Evolutionary conservation across 2,888 invertebrate species (phyloP).

Genomic region (Gryllus longicercus): DNA sequence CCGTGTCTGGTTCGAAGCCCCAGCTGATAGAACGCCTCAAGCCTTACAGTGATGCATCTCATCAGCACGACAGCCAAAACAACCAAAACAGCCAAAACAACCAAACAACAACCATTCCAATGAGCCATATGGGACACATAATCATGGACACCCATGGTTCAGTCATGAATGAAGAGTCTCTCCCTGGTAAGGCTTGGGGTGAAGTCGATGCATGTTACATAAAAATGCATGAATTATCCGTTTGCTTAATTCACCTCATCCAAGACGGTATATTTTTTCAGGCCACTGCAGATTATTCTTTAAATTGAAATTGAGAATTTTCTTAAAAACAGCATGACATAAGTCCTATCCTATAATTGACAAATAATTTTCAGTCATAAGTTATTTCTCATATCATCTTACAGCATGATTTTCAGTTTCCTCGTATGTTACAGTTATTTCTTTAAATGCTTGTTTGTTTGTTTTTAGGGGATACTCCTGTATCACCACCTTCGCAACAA

Average conservation of each 20-base stretch:
- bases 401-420: no score
- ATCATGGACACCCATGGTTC: conserved; percentile 47
- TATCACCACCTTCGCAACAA: conserved; percentile 33
- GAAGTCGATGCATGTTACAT: no score
- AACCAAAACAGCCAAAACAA: not conserved
- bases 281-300: not conserved
- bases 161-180: conserved; percentile 38
- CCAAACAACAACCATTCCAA: conserved; percentile 34
- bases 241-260: not conserved
- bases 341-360: no score
- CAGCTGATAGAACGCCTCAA: conserved; percentile 88
- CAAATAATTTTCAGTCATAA: no score
- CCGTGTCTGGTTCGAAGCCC: conserved; percentile 94
- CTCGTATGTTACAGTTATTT: no score
- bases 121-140: conserved; percentile 49
- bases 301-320: no score
- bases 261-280: conserved; percentile 6
- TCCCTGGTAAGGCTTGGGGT: conserved; percentile 38
- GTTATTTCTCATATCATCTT: no score
- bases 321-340: no score
- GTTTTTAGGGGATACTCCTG: conserved; percentile 49
- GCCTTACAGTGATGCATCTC: conserved; percentile 45
- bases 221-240: no score
- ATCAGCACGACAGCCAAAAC: conserved; percentile 26
- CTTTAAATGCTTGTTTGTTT: not conserved